A percentile compares a stretch with the other conserved stretches of the same genome.
Evolutionary conservation across 1,140 invertebrate genomes (phyloP).

Genomic region (Heliconius hewitsoni): DNA sequence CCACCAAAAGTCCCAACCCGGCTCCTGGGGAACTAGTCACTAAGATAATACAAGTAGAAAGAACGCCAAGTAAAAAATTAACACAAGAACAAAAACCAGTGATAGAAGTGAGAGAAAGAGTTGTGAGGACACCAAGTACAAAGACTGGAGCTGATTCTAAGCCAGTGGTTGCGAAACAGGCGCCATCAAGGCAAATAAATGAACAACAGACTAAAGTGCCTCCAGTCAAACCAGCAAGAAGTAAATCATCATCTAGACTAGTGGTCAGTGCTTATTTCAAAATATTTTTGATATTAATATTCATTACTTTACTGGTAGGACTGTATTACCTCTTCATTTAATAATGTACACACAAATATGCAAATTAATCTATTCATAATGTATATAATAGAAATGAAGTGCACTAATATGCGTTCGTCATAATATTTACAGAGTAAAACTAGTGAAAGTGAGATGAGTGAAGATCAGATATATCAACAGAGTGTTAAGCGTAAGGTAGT

Average conservation of each 20-base stretch:
- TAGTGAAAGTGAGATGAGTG: slow-evolving; percentile 82
- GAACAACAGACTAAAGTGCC: slow-evolving; percentile 66
- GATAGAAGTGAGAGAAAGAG: slow-evolving; percentile 71
- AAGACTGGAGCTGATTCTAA: slow-evolving; percentile 60
- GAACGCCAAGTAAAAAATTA: slow-evolving; percentile 72
- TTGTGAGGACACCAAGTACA: slow-evolving; percentile 72
- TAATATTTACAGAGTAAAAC: slow-evolving; percentile 80
- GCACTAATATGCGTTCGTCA: slow-evolving; percentile 64
- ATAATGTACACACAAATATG: slow-evolving; percentile 38
- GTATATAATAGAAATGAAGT: slow-evolving; percentile 38
- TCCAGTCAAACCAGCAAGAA: slow-evolving; percentile 78
- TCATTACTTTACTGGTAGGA: slow-evolving; percentile 66
- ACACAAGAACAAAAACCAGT: slow-evolving; percentile 64
- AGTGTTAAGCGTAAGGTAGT: slow-evolving; percentile 66
- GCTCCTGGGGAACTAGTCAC: slow-evolving; percentile 63
- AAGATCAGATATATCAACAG: slow-evolving; percentile 69
- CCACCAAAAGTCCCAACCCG: slow-evolving; percentile 40
- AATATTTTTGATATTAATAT: slow-evolving; percentile 63
- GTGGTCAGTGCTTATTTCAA: slow-evolving; percentile 77
- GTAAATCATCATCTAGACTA: slow-evolving; percentile 77
- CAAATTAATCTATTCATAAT: slow-evolving; percentile 17
- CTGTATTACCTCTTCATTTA: slow-evolving; percentile 57
- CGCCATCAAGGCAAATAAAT: slow-evolving; percentile 43
- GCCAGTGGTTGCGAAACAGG: slow-evolving; percentile 56
- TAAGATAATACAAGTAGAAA: slow-evolving; percentile 73